Conservation (phyloP, 2,888 invertebrate genomes). For the Ophonus ardosiacus region DNA sequence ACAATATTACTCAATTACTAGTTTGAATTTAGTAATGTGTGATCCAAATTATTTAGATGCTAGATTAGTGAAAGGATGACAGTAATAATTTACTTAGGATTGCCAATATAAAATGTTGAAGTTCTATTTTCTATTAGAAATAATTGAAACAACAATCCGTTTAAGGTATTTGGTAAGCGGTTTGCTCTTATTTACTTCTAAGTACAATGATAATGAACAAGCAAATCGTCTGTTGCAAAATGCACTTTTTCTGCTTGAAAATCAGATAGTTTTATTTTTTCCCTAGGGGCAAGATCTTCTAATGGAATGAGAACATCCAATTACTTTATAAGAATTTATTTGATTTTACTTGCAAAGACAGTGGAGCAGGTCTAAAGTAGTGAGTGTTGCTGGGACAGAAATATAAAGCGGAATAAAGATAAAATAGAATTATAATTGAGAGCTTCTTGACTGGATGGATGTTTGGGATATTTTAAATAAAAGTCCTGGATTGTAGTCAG, state of each 20-base stretch:
- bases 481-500: too few relatives aligned
- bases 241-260: neutral
- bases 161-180: constrained; percentile 13
- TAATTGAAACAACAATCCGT: constrained; percentile 3
- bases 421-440: too few relatives aligned
- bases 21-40: constrained; percentile 33
- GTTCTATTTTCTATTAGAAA: constrained; percentile 5
- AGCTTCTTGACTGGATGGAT: too few relatives aligned
- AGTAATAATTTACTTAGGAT: neutral
- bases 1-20: constrained; percentile 21
- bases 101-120: neutral
- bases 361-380: too few relatives aligned
- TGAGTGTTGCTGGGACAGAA: too few relatives aligned
- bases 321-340: neutral
- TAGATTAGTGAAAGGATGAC: constrained; percentile 20
- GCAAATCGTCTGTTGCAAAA: neutral
- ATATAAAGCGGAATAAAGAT: too few relatives aligned
- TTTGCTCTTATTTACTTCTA: constrained; percentile 18
- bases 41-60: constrained; percentile 28
- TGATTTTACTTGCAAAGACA: too few relatives aligned
- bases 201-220: constrained; percentile 6
- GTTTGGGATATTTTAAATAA: too few relatives aligned
- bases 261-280: neutral
- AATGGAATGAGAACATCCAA: neutral
- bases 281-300: neutral